Evolutionary conservation across 2,113 vertebrate genomes (phyloP).

Genomic region (Gallinago undulata): DNA sequence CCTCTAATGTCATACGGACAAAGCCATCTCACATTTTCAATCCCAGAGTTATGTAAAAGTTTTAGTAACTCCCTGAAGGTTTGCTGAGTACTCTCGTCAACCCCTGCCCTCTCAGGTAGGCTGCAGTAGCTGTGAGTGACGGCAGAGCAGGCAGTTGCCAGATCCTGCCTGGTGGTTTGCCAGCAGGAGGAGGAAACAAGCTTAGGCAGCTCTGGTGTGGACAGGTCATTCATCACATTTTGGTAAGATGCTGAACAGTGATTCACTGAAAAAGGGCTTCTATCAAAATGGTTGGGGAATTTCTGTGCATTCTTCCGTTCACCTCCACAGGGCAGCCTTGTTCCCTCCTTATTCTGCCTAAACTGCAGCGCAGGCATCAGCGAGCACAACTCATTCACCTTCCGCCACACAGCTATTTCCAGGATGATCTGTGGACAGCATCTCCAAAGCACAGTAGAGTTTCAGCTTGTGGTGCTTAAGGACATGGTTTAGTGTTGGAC

Average conservation of each 20-base stretch:
- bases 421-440: not conserved
- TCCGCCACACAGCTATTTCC: not conserved
- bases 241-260: not conserved
- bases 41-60: not conserved
- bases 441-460: not conserved
- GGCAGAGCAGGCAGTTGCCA: not conserved
- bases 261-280: not conserved
- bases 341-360: not conserved
- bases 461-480: not conserved
- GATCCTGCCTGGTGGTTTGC: not conserved
- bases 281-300: not conserved
- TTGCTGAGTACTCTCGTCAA: not conserved
- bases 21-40: not conserved
- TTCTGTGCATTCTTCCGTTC: not conserved
- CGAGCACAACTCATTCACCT: not conserved
- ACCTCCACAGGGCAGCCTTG: not conserved
- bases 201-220: not conserved
- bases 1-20: not conserved
- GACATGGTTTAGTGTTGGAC: not conserved
- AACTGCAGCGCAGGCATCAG: not conserved
- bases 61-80: not conserved
- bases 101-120: not conserved
- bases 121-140: not conserved
- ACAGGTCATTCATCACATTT: not conserved
- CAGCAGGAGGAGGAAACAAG: accelerated